phyloP scores from a whole-genome alignment of 1,140 invertebrate species.

The Zaprionus africanus region DNA sequence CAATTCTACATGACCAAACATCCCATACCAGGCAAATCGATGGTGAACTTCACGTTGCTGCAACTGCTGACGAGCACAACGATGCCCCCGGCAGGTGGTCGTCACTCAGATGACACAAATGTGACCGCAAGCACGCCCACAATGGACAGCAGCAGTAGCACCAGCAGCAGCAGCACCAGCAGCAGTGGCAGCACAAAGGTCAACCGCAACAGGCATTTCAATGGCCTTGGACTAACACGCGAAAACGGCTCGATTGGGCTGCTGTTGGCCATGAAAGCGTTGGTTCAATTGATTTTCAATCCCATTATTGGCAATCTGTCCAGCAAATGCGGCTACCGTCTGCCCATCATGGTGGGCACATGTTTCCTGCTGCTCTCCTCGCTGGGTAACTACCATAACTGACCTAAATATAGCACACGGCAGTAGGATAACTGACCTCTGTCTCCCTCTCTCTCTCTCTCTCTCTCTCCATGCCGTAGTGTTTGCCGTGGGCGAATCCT shows the following conservation, averaged over 20 bases:
- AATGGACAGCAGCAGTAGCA: background rate
- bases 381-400: conserved; percentile 87
- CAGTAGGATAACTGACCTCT: background rate
- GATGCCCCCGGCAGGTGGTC: conserved; percentile 21
- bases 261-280: conserved; percentile 93
- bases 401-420: conserved; percentile 10
- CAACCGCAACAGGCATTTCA: conserved; percentile 19
- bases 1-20: conserved; percentile 78
- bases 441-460: background rate
- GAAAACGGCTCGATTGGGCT: conserved; percentile 92
- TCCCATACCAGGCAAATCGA: conserved; percentile 85
- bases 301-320: conserved; percentile 91
- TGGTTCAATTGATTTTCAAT: conserved; percentile 94
- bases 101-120: conserved; percentile 68
- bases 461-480: conserved; percentile 85
- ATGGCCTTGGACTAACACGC: conserved; percentile 57
- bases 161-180: conserved; percentile 18
- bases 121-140: conserved; percentile 26
- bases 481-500: conserved; percentile 93
- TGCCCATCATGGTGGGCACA: conserved; percentile 93
- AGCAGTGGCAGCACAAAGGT: conserved; percentile 28
- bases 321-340: conserved; percentile 89
- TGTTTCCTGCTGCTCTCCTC: conserved; percentile 92
- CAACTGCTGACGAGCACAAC: conserved; percentile 49
- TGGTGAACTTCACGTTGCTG: conserved; percentile 75